phyloP scores from a whole-genome alignment of 2,888 invertebrate species.

The Salpingus planirostris region DNA sequence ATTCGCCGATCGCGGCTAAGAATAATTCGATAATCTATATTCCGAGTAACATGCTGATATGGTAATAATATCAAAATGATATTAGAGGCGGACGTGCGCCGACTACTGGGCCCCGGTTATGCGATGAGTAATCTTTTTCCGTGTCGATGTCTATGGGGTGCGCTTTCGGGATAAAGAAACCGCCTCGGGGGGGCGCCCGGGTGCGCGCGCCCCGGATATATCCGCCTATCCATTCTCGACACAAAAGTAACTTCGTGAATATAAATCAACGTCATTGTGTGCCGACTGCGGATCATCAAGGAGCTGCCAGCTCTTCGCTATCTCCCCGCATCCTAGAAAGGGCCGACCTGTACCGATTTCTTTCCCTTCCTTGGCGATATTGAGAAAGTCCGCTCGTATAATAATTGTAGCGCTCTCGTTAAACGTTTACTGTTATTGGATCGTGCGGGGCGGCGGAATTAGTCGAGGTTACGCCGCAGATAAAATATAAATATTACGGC shows the following conservation, averaged over 20 bases:
- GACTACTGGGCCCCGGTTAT: constrained; percentile 16
- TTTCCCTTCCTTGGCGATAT: too few species aligned
- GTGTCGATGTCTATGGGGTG: constrained; percentile 17
- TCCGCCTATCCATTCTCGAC: constrained; percentile 17
- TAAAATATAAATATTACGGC: too few species aligned
- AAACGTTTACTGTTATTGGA: too few species aligned
- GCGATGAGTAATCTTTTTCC: constrained; percentile 28
- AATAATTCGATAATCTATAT: constrained; percentile 38
- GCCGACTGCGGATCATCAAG: constrained; percentile 25
- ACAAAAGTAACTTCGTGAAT: constrained; percentile 30
- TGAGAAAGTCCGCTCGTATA: constrained; percentile 1
- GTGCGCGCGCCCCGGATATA: constrained; percentile 25
- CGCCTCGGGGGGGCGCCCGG: constrained; percentile 16
- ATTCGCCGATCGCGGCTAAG: too few species aligned
- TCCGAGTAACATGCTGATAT: constrained; percentile 35
- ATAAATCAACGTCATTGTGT: constrained; percentile 34
- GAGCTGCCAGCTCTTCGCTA: constrained; percentile 17
- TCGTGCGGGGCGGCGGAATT: too few species aligned
- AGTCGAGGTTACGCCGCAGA: too few species aligned
- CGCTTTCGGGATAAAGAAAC: constrained; percentile 20
- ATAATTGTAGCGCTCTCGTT: too few species aligned
- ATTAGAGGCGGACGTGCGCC: constrained; percentile 33
- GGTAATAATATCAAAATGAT: constrained; percentile 40
- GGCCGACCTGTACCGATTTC: constrained; percentile 2
- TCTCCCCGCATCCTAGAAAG: constrained; percentile 11